phyloP scores from a whole-genome alignment of 1,140 invertebrate species.

The Camponotus vicinus region DNA sequence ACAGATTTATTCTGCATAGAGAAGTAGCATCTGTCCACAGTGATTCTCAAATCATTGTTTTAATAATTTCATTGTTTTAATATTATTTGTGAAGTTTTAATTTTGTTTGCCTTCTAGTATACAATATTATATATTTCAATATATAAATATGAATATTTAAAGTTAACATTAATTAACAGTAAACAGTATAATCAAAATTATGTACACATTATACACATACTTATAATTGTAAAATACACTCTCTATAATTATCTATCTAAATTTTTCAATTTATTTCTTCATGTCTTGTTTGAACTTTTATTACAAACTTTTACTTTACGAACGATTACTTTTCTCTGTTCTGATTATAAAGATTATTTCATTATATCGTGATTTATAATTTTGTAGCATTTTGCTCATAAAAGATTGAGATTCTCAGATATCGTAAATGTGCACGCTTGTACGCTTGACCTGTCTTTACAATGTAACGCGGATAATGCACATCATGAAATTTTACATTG shows the following conservation, averaged over 20 bases:
- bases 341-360: constrained; percentile 12
- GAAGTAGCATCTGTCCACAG: constrained; percentile 75
- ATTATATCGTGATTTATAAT: constrained; percentile 1
- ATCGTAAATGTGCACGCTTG: constrained; percentile 34
- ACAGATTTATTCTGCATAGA: constrained; percentile 76
- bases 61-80: background rate
- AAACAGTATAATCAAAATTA: background rate
- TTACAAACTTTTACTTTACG: too few species aligned
- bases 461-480: constrained; percentile 66
- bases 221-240: background rate
- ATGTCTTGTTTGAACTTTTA: background rate
- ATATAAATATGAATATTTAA: background rate
- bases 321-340: background rate
- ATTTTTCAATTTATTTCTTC: background rate
- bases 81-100: background rate
- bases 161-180: background rate
- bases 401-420: constrained; percentile 35
- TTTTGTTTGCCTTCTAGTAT: background rate
- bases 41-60: constrained; percentile 66
- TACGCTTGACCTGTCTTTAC: constrained; percentile 36
- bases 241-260: background rate
- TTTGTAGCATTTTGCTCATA: background rate
- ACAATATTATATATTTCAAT: background rate
- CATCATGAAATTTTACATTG: constrained; percentile 55
- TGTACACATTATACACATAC: background rate